Conservation (phyloP, 2,888 invertebrate species). For the Sepiola atlantica region DNA sequence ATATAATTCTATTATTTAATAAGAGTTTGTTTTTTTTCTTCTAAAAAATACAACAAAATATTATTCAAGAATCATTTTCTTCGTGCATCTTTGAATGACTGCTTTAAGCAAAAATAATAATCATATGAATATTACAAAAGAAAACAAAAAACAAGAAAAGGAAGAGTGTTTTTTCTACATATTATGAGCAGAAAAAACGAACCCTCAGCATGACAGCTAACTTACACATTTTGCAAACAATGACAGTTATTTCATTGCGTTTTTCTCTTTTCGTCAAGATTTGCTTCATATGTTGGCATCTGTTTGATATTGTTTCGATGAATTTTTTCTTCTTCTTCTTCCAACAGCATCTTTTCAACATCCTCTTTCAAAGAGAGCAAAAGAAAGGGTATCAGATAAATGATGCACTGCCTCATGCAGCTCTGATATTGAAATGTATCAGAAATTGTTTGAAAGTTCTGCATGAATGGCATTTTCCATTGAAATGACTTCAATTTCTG, state of each 20-base stretch:
- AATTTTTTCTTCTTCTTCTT: not conserved
- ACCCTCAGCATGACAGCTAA: not conserved
- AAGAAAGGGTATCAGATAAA: not conserved
- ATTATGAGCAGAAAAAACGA: too few relatives aligned
- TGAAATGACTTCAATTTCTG: not conserved
- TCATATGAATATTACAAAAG: not conserved
- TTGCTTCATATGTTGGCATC: not conserved
- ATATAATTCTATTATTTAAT: not conserved
- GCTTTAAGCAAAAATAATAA: not conserved
- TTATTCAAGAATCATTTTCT: not conserved
- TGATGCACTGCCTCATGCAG: not conserved
- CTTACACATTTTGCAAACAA: conserved; percentile 13
- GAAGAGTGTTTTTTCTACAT: too few relatives aligned
- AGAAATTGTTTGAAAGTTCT: not conserved
- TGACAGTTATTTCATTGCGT: not conserved
- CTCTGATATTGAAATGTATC: not conserved
- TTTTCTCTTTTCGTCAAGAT: not conserved
- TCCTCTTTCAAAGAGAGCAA: not conserved
- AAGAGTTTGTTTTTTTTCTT: too few relatives aligned
- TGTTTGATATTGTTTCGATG: not conserved
- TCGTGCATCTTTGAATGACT: not conserved
- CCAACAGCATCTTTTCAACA: not conserved
- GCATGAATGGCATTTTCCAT: not conserved
- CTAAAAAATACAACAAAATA: not conserved
- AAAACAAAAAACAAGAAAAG: not conserved